Evolutionary conservation across 1,140 invertebrate species (phyloP), one percentile per base, ranked within the genome.

Genomic region (Calephelis virginiensis): DNA sequence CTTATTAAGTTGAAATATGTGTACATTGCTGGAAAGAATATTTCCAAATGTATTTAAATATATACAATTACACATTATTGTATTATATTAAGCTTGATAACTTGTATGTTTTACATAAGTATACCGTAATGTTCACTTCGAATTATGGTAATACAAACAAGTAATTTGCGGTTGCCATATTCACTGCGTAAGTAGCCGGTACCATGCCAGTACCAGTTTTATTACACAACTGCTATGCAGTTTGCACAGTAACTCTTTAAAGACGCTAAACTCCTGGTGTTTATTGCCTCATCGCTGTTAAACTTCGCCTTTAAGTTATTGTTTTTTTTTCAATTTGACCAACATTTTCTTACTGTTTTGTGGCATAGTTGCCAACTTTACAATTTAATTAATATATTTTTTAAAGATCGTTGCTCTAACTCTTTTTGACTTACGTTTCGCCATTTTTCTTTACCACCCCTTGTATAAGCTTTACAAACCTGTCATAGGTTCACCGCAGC

Each of bases 171-270:
- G 73, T 73, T 70, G 71, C 69, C 68, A 65, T 70, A 70, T 72
- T 62, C 71, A 68, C 75, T 73, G 65, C 73, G 74, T 75, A 81
- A 79, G 74, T 72, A 64, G 71, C 56, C 56, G 38, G 75, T 75
- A 72, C 72, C 62, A 66, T 78, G 77, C 76, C 72, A 76, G 67
- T 68, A 72, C 75, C 72, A 73, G 72, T 72, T 79, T 71, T 67
- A 61, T 86, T 86, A 80, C 83, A 80, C 78, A 86, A 86, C 71
- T 61, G 68, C 68, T 70, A 69, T 74, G 70, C 71, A 72, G 62
- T 67, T 71, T 73, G 68, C 68, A 64, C 47, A 68, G 69, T 77
- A 79, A 72, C 74, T 72, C 74, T 76, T 68, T 69, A 45, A 13
- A 12, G 13, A 61, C 67, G 69, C 74, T 85, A 76, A 65, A 65